A percentile compares a stretch with the other conserved stretches of the same genome.
Conservation (phyloP, 2,888 invertebrate genomes). For the Philopedon plagiatum region DNA sequence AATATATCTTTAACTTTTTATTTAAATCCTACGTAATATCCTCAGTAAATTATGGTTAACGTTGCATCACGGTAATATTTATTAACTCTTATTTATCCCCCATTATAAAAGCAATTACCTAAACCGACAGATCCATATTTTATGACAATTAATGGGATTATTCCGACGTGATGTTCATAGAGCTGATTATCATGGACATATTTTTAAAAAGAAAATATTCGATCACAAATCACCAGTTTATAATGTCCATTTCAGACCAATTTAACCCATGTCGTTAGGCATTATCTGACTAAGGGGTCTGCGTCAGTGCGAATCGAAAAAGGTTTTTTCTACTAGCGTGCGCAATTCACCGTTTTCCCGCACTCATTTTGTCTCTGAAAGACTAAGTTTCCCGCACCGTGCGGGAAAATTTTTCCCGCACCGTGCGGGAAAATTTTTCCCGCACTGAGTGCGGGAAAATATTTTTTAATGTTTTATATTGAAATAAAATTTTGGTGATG, state of each 20-base stretch:
- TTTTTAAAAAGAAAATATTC: background rate
- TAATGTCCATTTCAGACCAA: background rate
- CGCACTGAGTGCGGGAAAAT: too few relatives aligned
- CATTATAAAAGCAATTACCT: background rate
- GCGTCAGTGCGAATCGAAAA: too few relatives aligned
- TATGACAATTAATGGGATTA: background rate
- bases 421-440: too few relatives aligned
- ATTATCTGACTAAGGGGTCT: background rate
- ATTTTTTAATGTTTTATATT: too few relatives aligned
- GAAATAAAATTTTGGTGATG: too few relatives aligned
- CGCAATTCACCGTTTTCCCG: too few relatives aligned
- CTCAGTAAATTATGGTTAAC: background rate
- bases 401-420: too few relatives aligned
- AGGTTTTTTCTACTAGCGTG: too few relatives aligned
- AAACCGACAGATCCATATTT: background rate
- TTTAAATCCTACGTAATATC: too few relatives aligned
- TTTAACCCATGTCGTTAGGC: background rate
- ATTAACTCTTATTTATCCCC: background rate
- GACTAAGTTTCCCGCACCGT: too few relatives aligned
- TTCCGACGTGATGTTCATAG: background rate
- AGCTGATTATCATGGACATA: slow-evolving; percentile 3
- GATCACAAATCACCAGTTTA: background rate
- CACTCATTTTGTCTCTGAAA: too few relatives aligned
- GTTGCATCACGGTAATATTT: background rate
- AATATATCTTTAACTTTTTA: too few relatives aligned